Percentiles rank a stretch among this genome's conserved stretches.
phyloP scores from a whole-genome alignment of 2,797 vertebrate species.

The Capromys pilorides region DNA sequence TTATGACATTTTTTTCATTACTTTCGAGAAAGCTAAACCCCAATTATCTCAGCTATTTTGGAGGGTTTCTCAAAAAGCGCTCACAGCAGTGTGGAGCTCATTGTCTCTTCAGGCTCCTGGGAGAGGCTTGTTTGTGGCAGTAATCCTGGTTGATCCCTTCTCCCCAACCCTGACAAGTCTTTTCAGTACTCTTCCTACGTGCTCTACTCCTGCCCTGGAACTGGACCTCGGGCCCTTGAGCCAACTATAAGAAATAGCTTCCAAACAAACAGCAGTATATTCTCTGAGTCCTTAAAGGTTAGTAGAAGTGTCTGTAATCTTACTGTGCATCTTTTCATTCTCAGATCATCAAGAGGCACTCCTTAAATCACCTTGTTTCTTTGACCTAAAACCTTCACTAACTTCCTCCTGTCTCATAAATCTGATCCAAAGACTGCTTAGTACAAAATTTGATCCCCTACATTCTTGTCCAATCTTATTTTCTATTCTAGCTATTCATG shows the following conservation, averaged over 20 bases:
- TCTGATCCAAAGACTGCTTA: background rate
- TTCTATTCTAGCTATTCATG: background rate
- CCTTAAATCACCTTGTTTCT: rapidly evolving
- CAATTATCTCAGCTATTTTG: conserved; percentile 84
- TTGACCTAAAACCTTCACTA: background rate
- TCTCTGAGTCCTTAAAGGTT: background rate
- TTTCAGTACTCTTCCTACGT: conserved; percentile 59
- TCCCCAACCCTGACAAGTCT: conserved; percentile 74
- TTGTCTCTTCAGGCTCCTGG: conserved; percentile 79
- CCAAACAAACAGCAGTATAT: background rate
- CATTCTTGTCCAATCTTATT: background rate
- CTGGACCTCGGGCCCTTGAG: conserved; percentile 31
- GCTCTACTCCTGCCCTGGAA: conserved; percentile 39
- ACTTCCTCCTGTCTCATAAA: background rate
- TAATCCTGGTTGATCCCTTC: conserved; percentile 81
- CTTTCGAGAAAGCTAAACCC: conserved; percentile 87
- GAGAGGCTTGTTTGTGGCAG: conserved; percentile 73
- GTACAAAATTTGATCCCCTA: background rate
- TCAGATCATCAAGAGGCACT: background rate
- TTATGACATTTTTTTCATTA: conserved; percentile 86
- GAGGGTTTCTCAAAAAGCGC: conserved; percentile 81
- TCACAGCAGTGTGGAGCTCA: conserved; percentile 72
- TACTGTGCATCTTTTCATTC: rapidly evolving
- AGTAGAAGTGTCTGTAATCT: background rate
- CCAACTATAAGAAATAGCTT: conserved; percentile 34